Conservation (phyloP, 2,888 invertebrate species). For the Drosophila tripunctata region DNA sequence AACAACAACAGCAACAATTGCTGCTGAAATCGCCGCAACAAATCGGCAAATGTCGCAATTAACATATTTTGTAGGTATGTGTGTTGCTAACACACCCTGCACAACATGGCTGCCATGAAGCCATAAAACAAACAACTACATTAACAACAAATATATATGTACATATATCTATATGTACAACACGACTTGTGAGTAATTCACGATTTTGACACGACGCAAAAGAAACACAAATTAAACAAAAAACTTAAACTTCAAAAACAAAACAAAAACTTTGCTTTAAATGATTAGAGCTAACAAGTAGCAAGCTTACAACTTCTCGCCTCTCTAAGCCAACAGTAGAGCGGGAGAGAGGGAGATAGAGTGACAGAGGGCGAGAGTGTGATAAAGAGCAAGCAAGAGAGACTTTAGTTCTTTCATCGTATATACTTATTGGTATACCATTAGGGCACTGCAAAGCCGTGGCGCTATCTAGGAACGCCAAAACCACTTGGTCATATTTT, state of each 20-base stretch:
- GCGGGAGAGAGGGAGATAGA: not conserved
- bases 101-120: conserved; percentile 55
- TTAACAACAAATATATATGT: conserved; percentile 4
- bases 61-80: conserved; percentile 63
- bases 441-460: too few relatives aligned
- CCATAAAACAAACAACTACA: conserved; percentile 43
- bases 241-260: not conserved
- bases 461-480: too few relatives aligned
- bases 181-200: not conserved
- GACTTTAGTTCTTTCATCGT: not conserved
- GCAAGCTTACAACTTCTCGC: conserved; percentile 8
- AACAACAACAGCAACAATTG: conserved; percentile 25
- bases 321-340: not conserved
- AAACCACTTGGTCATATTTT: too few relatives aligned
- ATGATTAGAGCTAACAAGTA: conserved; percentile 28
- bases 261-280: conserved; percentile 29
- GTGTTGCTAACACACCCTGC: conserved; percentile 52
- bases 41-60: conserved; percentile 75
- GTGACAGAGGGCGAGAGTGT: not conserved
- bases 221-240: not conserved
- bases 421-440: too few relatives aligned
- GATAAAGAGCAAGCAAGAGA: not conserved
- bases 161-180: conserved; percentile 1
- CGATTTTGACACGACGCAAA: conserved; percentile 31
- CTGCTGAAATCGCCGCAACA: conserved; percentile 62